phyloP scores from a whole-genome alignment of 2,113 vertebrate genomes.

The Grantiella picta region DNA sequence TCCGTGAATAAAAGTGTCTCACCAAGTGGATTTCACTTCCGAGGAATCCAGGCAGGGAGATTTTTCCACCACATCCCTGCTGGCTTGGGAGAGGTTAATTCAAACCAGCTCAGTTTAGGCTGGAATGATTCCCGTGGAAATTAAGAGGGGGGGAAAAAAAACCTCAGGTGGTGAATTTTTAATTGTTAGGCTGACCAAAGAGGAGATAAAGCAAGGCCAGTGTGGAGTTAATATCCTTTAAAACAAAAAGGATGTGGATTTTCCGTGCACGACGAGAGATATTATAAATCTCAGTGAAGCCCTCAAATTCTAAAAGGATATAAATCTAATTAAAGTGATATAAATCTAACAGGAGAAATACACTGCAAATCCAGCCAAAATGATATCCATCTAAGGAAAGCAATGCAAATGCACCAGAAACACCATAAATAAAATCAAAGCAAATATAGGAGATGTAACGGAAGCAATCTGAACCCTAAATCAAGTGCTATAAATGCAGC shows the following conservation, averaged over 20 bases:
- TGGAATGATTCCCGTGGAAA: neutral
- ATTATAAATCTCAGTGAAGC: slow-evolving; percentile 53
- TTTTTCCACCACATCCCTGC: neutral
- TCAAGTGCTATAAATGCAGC: slow-evolving; percentile 11
- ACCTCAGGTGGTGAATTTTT: neutral
- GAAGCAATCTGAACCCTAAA: slow-evolving; percentile 23
- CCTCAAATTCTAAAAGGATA: slow-evolving; percentile 45
- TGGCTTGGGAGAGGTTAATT: neutral
- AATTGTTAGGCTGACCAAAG: neutral
- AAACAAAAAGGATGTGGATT: slow-evolving; percentile 1
- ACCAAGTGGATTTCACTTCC: no score
- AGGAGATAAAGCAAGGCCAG: neutral
- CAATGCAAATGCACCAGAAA: slow-evolving; percentile 51
- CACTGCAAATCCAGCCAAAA: slow-evolving; percentile 64
- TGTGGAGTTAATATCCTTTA: neutral
- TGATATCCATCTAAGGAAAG: slow-evolving; percentile 58
- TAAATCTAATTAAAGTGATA: slow-evolving; percentile 73
- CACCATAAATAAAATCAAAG: slow-evolving; percentile 56
- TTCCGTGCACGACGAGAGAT: neutral
- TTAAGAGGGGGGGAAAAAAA: fast-evolving
- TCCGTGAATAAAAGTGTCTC: neutral
- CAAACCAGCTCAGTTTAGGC: slow-evolving; percentile 1
- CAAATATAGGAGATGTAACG: neutral
- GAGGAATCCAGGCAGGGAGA: neutral
- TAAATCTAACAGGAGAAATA: slow-evolving; percentile 55